Percentiles rank a stretch among this genome's conserved stretches.
These are phyloP conservation scores for Bombus haemorrhoidalis DNA, from an alignment of 1,140 invertebrate genomes.

Conservation along the genomic window DNA sequence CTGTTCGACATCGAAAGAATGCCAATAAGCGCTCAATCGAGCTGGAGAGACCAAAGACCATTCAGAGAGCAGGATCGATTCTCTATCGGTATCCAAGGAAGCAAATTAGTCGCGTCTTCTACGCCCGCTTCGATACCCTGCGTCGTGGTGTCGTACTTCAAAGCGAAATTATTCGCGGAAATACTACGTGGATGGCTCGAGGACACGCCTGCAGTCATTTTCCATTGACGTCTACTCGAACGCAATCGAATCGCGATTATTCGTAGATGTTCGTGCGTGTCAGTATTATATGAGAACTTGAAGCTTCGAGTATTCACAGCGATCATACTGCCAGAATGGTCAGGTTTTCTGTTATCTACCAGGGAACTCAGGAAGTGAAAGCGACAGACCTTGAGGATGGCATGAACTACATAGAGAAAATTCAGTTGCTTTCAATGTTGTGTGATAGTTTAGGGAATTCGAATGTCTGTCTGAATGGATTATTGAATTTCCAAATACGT, in stretches of 20 bases:
- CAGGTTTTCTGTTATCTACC: no score
- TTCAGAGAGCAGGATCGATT: constrained; percentile 6
- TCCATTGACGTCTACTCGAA: background rate
- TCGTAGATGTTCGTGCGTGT: constrained; percentile 32
- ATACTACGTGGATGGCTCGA: constrained; percentile 11
- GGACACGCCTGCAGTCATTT: background rate
- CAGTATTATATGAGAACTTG: constrained; percentile 6
- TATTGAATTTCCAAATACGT: no score
- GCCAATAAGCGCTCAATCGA: background rate
- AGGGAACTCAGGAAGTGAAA: no score
- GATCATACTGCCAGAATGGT: background rate
- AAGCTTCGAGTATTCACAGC: background rate
- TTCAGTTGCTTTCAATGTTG: no score
- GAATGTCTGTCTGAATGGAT: no score
- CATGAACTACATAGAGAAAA: no score
- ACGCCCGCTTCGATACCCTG: background rate
- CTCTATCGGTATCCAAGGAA: background rate
- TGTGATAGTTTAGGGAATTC: no score
- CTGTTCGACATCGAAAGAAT: background rate
- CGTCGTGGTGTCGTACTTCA: background rate
- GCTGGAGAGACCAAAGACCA: background rate
- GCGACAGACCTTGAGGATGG: no score
- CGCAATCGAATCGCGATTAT: background rate
- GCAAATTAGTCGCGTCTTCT: constrained; percentile 17
- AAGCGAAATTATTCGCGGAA: constrained; percentile 30